Evolutionary conservation across 2,797 vertebrate genomes (phyloP), one percentile per base, ranked within the genome.

Genomic region (Buphagus erythrorhynchus): DNA sequence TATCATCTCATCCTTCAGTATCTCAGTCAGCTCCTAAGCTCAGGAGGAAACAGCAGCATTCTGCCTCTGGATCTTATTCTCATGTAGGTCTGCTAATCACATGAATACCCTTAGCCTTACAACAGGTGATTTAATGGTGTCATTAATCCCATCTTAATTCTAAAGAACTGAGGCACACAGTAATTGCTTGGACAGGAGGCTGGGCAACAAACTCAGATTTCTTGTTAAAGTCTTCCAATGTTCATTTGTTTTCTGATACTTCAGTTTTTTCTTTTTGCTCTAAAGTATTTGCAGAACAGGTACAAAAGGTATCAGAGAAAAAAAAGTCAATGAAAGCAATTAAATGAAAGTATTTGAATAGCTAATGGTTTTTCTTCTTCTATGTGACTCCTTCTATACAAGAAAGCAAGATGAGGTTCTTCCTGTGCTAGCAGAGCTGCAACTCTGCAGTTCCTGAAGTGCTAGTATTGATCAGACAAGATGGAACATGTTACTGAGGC

Each of bases 401-500:
- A 16, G 26, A 57, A n/a, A 17, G 58, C 35, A 62, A 28, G 68
- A 45, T 17, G 65, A 89, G 54, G 49, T 48, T 86, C 72, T 3
- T 57, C 61, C 25, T 45, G 81, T 35, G 51, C 62, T 19, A 42
- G 78, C 75, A 81, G 73, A 46, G 69, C 79, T 81, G 69, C 33
- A 88, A 13, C 58, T 66, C 83, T 66, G 82, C 69, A 58, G 83
- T 55, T 90, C 21, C 84, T 58, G 65, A 69, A 88, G 69, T 78
- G 94, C 71, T 86, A 21, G 8, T 96, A 96, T 94, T 61, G 91
- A 96, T 75, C 7, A 3, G 66, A 78, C 69, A 95, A 97, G 95
- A 96, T 95, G 91, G 91, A 96, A 66, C 68, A 28, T 33, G 79
- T 57, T 69, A 62, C 51, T 66, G 57, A 95, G 73, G 94, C 91